These are phyloP conservation scores for Gymnosoma rotundatum DNA, from an alignment of 2,888 invertebrate species.

Conservation along the genomic window DNA sequence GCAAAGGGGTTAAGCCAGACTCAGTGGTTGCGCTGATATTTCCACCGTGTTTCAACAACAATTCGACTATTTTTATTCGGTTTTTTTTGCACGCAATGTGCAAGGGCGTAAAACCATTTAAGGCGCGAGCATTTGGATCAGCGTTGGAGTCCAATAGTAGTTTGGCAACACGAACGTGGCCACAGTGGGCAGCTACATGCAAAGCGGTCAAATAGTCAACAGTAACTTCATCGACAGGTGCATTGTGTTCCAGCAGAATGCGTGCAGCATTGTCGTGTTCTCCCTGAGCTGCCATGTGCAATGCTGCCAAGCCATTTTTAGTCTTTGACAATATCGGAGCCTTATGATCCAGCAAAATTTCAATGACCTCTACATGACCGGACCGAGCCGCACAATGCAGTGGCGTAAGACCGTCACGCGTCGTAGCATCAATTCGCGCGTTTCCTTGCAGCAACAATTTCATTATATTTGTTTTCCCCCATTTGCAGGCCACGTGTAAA, in stretches of 20 bases:
- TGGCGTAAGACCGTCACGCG: constrained; percentile 97
- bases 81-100: constrained; percentile 99
- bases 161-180: constrained; percentile 96
- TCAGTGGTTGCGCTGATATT: constrained; percentile 89
- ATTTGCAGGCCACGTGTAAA: constrained; percentile 98
- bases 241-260: constrained; percentile 94
- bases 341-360: constrained; percentile 92
- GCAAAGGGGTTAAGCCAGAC: constrained; percentile 96
- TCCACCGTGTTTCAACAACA: constrained; percentile 97
- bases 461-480: constrained; percentile 98
- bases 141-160: constrained; percentile 95
- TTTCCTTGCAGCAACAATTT: constrained; percentile 93
- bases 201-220: constrained; percentile 98
- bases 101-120: constrained; percentile 98
- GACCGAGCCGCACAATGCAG: constrained; percentile 98
- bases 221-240: constrained; percentile 99
- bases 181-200: constrained; percentile 97
- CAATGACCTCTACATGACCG: constrained; percentile 97
- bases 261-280: constrained; percentile 98
- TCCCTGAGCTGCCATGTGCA: constrained; percentile 99
- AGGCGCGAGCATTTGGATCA: constrained; percentile 97
- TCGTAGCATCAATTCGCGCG: constrained; percentile 95
- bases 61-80: constrained; percentile 95
- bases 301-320: constrained; percentile 96
- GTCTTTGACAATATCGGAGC: constrained; percentile 98